These are phyloP conservation scores for Chromobotia macracanthus DNA, from an alignment of 2,797 vertebrate species.

Conservation along the genomic window DNA sequence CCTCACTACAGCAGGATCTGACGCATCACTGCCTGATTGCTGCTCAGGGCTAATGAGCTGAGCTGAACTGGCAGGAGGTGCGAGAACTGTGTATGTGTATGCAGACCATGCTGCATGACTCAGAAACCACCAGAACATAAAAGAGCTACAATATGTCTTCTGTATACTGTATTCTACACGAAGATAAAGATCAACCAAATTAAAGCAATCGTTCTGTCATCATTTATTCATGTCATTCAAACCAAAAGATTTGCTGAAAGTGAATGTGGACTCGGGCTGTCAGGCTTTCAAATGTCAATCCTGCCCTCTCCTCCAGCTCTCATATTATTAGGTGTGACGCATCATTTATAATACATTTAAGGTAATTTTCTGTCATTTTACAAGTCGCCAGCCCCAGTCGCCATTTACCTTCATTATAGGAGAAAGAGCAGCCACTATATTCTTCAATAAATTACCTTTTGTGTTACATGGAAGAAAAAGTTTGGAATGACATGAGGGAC, in stretches of 20 bases:
- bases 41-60: constrained; percentile 50
- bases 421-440: too few species aligned
- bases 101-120: constrained; percentile 49
- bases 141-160: constrained; percentile 20
- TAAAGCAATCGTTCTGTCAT: background rate
- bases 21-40: constrained; percentile 15
- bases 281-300: background rate
- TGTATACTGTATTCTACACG: background rate
- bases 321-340: background rate
- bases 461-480: background rate
- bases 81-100: too few species aligned
- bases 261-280: background rate
- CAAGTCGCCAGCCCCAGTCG: background rate
- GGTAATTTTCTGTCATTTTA: background rate
- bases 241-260: background rate
- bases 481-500: background rate
- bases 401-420: background rate
- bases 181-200: background rate
- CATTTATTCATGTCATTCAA: too few species aligned
- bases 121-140: constrained; percentile 36
- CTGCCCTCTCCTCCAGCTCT: background rate
- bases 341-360: background rate
- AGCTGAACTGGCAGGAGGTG: constrained; percentile 48
- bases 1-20: background rate
- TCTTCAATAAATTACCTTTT: background rate